Conservation (phyloP, 1,140 invertebrate species). For the Formica exsecta region DNA sequence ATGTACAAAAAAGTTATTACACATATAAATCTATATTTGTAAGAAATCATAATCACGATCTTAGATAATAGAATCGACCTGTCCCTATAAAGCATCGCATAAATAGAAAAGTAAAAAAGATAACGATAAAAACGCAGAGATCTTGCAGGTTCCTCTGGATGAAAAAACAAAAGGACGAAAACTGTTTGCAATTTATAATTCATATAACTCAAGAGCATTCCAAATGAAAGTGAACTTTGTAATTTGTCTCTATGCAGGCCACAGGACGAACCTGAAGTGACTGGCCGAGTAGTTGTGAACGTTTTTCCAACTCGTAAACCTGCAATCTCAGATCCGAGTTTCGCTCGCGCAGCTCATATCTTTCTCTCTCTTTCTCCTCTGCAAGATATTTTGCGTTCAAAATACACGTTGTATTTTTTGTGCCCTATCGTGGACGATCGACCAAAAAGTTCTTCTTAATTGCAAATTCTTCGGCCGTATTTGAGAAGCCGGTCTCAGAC, state of each 20-base stretch:
- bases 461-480: slow-evolving; percentile 76
- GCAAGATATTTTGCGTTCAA: slow-evolving; percentile 86
- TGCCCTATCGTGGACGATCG: slow-evolving; percentile 78
- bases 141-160: slow-evolving; percentile 78
- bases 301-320: slow-evolving; percentile 87
- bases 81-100: slow-evolving; percentile 51
- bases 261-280: slow-evolving; percentile 86
- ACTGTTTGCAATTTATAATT: slow-evolving; percentile 60
- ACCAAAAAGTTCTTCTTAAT: slow-evolving; percentile 80
- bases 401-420: slow-evolving; percentile 79
- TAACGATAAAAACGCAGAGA: slow-evolving; percentile 76
- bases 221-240: slow-evolving; percentile 77
- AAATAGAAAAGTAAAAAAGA: slow-evolving; percentile 53
- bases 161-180: slow-evolving; percentile 74
- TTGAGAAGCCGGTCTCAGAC: slow-evolving; percentile 77
- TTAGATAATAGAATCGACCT: slow-evolving; percentile 52
- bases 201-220: slow-evolving; percentile 76
- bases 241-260: slow-evolving; percentile 82
- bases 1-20: neutral
- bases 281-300: slow-evolving; percentile 86
- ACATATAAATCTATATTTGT: neutral
- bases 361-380: slow-evolving; percentile 87
- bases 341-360: slow-evolving; percentile 86
- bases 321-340: slow-evolving; percentile 86
- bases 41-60: slow-evolving; percentile 23